Base-by-base conservation (phyloP, 2,113 vertebrate species). In the Heloderma charlesbogerti region DNA sequence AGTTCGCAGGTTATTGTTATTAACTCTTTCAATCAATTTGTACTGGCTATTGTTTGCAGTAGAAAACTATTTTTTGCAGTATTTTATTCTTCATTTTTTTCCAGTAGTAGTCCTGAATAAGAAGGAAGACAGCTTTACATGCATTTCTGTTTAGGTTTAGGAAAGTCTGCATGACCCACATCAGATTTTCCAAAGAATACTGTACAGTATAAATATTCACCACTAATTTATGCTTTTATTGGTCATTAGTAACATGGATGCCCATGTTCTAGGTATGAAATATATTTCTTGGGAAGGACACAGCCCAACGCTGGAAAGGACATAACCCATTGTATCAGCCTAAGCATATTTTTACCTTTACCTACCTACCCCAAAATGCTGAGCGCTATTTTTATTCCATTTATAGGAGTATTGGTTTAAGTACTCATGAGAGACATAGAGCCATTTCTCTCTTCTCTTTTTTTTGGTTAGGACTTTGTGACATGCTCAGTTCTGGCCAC, bases 211-310 rank as follows among this genome's bases (percentile, higher is more conserved):
- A 4, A 9, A 86, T 22, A 51, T 86, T 48, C n/a, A 51, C 54
- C 92, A 48, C 79, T 88, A 71, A 86, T 82, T 92, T 25, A 0
- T 18, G 83, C 57, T 94, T 91, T 92, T 72, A 79, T 0, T 91
- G 87, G 81, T 78, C 51, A 43, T 0, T 45, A 88, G 54, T 43
- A 88, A 34, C 86, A 10, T 0, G 1, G 91, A 67, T 85, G 37
- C 16, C 5, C 10, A 67, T 74, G 67, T 81, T 93, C 25, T 43
- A 34, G 25, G 48, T 78, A 69, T 88, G 94, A 95, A 94, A 86
- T 6, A 89, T 86, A 91, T 91, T 86, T 83, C 82, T 87, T 60
- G 10, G n/a, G 60, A 60, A 40, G 27, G n/a, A 54, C 51, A 86
- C 57, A 80, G 13, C 45, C 40, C 43, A 10, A 31, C 27, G 25